Evolutionary conservation across 2,113 vertebrate species (phyloP).

Genomic region (Callocephalon fimbriatum): DNA sequence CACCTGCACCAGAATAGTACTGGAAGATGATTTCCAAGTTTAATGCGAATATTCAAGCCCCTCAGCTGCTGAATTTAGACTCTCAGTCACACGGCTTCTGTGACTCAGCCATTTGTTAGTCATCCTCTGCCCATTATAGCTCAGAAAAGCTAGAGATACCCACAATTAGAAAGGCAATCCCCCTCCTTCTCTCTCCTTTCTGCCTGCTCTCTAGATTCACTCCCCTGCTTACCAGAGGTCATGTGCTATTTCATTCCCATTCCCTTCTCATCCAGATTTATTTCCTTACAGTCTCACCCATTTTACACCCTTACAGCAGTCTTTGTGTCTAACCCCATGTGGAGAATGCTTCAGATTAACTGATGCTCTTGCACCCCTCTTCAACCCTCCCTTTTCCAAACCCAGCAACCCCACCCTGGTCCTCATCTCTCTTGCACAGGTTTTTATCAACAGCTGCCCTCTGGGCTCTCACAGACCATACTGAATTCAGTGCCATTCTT

Average conservation of each 20-base stretch:
- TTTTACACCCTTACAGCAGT: background rate
- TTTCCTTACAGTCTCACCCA: background rate
- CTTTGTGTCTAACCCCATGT: accelerated
- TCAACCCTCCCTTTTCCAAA: background rate
- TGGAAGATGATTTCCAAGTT: constrained; percentile 13
- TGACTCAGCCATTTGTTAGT: constrained; percentile 65
- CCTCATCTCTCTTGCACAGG: accelerated
- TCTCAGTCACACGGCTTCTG: constrained; percentile 25
- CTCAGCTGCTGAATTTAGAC: constrained; percentile 43
- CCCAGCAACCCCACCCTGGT: background rate
- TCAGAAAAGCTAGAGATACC: constrained; percentile 48
- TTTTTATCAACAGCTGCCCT: background rate
- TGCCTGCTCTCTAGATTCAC: background rate
- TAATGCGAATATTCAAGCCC: background rate
- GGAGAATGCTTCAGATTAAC: background rate
- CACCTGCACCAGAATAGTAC: constrained; percentile 11
- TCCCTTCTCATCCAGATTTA: background rate
- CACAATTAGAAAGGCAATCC: constrained; percentile 63
- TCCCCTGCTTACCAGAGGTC: background rate
- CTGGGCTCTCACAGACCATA: background rate
- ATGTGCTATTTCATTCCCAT: background rate
- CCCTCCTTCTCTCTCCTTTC: background rate
- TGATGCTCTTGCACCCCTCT: background rate
- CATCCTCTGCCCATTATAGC: constrained; percentile 50
- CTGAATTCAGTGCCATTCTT: background rate